phyloP scores from a whole-genome alignment of 2,888 invertebrate genomes.

The Metopia argyrocephala region DNA sequence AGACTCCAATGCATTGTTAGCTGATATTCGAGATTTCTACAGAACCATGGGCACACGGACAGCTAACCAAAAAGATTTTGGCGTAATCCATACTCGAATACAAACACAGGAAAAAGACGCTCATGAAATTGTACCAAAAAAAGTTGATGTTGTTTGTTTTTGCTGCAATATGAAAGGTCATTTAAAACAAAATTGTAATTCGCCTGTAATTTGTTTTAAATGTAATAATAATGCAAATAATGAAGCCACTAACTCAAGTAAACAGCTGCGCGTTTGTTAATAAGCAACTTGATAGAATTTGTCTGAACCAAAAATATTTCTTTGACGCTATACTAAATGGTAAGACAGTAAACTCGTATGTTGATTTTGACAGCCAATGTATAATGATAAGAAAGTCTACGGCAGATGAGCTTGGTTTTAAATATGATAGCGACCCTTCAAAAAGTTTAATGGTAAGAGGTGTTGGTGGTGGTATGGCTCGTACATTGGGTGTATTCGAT shows the following conservation, averaged over 20 bases:
- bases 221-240: not conserved
- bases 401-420: not conserved
- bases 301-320: constrained; percentile 15
- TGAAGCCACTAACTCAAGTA: not conserved
- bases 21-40: constrained; percentile 2
- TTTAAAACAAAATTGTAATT: not conserved
- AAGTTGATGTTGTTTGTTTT: not conserved
- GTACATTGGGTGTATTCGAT: not conserved
- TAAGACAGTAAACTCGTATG: constrained; percentile 1
- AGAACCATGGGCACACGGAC: not conserved
- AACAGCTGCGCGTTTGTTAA: not conserved
- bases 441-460: not conserved
- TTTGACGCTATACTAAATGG: not conserved
- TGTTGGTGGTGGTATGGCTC: not conserved
- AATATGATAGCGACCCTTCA: not conserved
- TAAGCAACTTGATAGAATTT: not conserved
- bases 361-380: constrained; percentile 35
- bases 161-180: constrained; percentile 3
- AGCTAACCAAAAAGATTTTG: not conserved
- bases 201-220: not conserved
- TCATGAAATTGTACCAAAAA: not conserved
- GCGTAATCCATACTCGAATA: not conserved
- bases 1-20: not conserved
- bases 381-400: constrained; percentile 16
- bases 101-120: not conserved